Evolutionary conservation across 2,797 vertebrate species (phyloP), one percentile per base, ranked within the genome.

Genomic region (Muscicapa comitata): DNA sequence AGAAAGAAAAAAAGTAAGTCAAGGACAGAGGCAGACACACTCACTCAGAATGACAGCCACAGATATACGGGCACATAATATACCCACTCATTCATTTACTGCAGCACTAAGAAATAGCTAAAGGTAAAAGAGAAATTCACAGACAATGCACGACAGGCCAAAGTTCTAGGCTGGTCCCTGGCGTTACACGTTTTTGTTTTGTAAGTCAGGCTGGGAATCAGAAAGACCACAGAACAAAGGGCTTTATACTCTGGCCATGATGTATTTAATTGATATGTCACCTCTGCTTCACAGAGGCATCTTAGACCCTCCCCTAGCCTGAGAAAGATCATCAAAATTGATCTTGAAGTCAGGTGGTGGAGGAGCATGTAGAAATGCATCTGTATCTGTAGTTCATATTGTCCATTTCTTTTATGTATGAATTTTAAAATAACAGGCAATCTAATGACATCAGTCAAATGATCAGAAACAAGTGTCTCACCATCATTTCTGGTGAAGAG

Each of bases 1-100:
- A 98, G 94, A 97, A 96, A 97, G 93, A 96, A 94, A 96, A 97
- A 97, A 97, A 97, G 91, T 97, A 96, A 98, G 97, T 98, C 97
- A 98, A 98, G 98, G 98, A 97, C 98, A 97, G 96, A 96, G 96
- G 79, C 96, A 95, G 96, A 95, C 95, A 92, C 97, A 73, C 92
- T 96, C 93, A 54, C 89, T 80, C 73, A 77, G 87, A 89, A 96
- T 90, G 96, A 95, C 65, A 92, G 95, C 93, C 94, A 67, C 88
- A 87, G 72, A 89, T 55, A 63, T 70, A 94, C 6, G 3, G 58
- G 57, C 94, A 94, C 96, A 98, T 97, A 97, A 95, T 97, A 85
- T 95, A 96, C 93, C 96, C 97, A 95, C 94, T 97, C 97, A 94
- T 94, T 96, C 94, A 91, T 94, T 94, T 80, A 70, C 66, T 2